Evolutionary conservation across 2,797 vertebrate species (phyloP), one percentile per base, ranked within the genome.

Genomic region (Florisuga fusca): DNA sequence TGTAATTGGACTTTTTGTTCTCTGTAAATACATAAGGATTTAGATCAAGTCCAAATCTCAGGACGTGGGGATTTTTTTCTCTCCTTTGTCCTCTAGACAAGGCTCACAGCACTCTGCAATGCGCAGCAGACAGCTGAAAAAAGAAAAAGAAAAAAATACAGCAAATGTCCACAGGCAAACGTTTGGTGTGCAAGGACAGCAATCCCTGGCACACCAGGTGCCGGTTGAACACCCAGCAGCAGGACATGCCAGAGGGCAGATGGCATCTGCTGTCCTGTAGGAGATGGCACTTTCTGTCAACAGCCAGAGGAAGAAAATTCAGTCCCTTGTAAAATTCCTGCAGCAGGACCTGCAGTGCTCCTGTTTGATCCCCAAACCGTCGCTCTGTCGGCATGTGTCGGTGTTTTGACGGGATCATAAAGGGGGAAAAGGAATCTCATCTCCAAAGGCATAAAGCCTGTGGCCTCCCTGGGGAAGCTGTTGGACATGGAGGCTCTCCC

Each of bases 371-470:
- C 72, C 48, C 43, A 79, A 83, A 20, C 43, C 31, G 38, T 22
- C 26, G 0, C 54, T 22, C 29, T 18, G 1, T 34, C 13, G 57
- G 29, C 33, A 16, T 0, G 6, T 48, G 20, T 15, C 0, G 0
- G 8, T 54, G n/a, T 54, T 79, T 33, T 33, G 54, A 41, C 2
- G 2, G 51, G 50, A n/a, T 21, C 43, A 46, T 23, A 64, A 36
- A 50, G 18, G 29, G 59, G 34, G 33, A 53, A 62, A 54, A 76
- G 34, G 33, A 53, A 55, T 31, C 17, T 8, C 12, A 31, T 38
- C 83, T 61, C 43, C 41, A 63, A 48, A 34, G 33, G 72, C 20
- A 33, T 1, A 0, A 7, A 72, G 45, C 11, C 41, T 46, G 54
- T 18, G 36, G n/a, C 26, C 21, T 38, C 61, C 27, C 53, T 10